Evolutionary conservation across 2,113 vertebrate species (phyloP).

Genomic region (Nasalis larvatus): DNA sequence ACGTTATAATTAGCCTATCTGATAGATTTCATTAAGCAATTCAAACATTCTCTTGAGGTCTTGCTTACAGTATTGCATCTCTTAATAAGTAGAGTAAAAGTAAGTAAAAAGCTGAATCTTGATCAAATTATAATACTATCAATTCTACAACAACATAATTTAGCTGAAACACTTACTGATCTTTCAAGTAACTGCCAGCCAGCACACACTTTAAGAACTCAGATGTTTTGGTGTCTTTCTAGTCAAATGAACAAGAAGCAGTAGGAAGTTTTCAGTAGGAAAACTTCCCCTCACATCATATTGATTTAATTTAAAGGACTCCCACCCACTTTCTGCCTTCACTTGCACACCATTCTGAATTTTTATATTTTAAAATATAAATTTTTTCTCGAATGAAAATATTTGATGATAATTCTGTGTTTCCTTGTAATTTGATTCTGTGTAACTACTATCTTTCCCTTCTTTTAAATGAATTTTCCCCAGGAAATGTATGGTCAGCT

Average conservation of each 20-base stretch:
- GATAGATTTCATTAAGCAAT: constrained; percentile 28
- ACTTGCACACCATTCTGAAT: neutral
- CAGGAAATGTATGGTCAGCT: neutral
- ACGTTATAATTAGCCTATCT: constrained; percentile 2
- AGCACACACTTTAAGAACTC: neutral
- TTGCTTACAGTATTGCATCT: neutral
- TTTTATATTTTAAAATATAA: neutral
- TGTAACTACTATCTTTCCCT: neutral
- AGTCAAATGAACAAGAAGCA: neutral
- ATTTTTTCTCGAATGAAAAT: constrained; percentile 11
- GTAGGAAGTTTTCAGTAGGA: neutral
- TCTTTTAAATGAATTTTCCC: neutral
- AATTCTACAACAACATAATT: neutral
- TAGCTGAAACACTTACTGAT: neutral
- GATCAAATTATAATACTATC: neutral
- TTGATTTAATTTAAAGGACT: neutral
- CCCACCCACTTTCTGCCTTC: neutral
- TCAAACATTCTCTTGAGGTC: constrained; percentile 4
- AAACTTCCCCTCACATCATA: neutral
- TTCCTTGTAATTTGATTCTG: constrained; percentile 2
- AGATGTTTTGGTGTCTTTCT: neutral
- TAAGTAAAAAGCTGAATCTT: constrained; percentile 31
- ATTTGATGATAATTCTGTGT: neutral
- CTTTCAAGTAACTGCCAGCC: neutral
- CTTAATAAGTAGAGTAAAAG: constrained; percentile 25